Percentiles rank a stretch among this genome's conserved stretches.
These are phyloP conservation scores for Lamprologus tigripictilis DNA, from an alignment of 2,113 vertebrate genomes.

Conservation along the genomic window DNA sequence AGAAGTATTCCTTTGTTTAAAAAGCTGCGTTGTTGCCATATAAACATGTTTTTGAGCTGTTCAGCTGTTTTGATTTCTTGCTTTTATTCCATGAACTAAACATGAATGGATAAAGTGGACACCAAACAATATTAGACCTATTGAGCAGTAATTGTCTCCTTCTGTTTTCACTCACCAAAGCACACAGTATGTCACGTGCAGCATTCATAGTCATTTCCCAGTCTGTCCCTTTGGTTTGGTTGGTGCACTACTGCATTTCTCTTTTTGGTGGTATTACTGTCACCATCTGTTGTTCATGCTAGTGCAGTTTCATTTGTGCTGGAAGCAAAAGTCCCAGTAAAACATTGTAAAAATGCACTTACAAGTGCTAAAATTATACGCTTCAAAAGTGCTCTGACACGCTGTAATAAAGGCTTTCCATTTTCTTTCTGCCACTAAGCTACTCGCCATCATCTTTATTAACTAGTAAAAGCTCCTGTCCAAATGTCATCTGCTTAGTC, in stretches of 20 bases:
- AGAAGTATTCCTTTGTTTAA: constrained; percentile 6
- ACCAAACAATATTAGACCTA: neutral
- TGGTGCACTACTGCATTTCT: neutral
- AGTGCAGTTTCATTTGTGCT: neutral
- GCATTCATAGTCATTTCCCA: neutral
- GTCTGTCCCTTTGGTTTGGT: neutral
- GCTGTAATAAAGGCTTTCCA: neutral
- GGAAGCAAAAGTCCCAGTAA: neutral
- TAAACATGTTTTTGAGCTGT: neutral
- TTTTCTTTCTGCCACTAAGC: neutral
- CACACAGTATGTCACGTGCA: neutral
- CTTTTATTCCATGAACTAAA: neutral
- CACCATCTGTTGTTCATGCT: neutral
- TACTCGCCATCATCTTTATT: neutral
- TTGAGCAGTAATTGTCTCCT: neutral
- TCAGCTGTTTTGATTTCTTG: neutral
- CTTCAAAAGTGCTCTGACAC: neutral
- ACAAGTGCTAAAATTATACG: neutral
- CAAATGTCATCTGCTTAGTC: neutral
- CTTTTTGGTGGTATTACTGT: neutral
- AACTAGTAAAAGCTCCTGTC: neutral
- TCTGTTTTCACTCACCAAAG: neutral
- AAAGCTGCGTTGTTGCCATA: neutral
- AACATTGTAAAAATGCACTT: neutral
- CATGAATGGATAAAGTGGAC: neutral